Percentiles rank a stretch among this genome's conserved stretches.
phyloP scores from a whole-genome alignment of 2,113 vertebrate species.

The Chaetops frenatus region DNA sequence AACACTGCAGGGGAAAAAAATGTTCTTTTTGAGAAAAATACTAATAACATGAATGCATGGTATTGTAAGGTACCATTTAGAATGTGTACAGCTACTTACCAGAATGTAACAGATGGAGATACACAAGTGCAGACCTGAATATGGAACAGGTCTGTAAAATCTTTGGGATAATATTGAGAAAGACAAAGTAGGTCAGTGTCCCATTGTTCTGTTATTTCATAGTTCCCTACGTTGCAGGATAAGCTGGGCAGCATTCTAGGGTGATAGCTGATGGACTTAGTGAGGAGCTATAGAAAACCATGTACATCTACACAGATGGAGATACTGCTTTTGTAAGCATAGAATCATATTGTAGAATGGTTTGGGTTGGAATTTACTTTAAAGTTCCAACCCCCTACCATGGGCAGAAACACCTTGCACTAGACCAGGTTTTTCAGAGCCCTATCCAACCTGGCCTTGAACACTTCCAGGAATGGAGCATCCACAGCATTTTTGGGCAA shows the following conservation, averaged over 20 bases:
- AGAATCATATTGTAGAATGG: neutral
- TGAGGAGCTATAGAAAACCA: neutral
- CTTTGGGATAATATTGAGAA: neutral
- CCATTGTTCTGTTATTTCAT: neutral
- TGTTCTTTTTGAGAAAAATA: neutral
- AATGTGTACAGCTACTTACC: neutral
- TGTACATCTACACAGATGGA: neutral
- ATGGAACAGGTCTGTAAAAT: neutral
- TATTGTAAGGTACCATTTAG: neutral
- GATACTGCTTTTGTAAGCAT: neutral
- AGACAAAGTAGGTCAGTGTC: neutral
- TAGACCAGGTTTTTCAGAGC: neutral
- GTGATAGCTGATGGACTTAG: neutral
- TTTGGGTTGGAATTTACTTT: neutral
- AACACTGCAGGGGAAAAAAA: neutral
- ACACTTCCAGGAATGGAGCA: neutral
- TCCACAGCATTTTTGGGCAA: neutral
- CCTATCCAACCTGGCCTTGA: neutral
- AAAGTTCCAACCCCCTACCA: neutral
- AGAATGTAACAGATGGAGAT: neutral
- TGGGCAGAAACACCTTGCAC: neutral
- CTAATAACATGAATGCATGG: neutral
- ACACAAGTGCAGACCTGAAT: neutral
- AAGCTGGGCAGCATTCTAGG: neutral
- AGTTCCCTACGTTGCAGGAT: neutral